Base-by-base conservation (phyloP, 2,113 vertebrate genomes). In the Dipodomys spectabilis region DNA sequence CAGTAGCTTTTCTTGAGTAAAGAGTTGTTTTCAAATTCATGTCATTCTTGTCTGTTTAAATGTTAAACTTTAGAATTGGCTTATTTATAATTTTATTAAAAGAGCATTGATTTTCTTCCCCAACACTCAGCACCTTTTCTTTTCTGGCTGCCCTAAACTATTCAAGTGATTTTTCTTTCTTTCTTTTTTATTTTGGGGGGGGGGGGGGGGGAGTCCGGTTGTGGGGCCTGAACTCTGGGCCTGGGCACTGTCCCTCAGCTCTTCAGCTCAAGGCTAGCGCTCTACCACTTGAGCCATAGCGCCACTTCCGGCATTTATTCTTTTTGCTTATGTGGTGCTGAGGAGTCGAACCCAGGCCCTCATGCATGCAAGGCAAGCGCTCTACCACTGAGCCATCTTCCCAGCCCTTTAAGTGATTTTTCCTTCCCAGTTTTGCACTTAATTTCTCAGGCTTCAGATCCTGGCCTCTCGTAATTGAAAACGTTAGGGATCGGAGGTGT, bases 11-110 rank as follows among this genome's bases (percentile, higher is more conserved):
- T 88, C 65, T 62, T 80, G 65, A 83, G 25, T 3, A 77, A 44
- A 87, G 8, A 82, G 19, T n/a, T 78, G 39, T 39, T n/a, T 67
- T 94, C 65, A 92, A 35, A 85, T 82, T 84, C 84, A 67, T 80
- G 9, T 27, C 5, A 53, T 93, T 88, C 18, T 87, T 60, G 16
- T 69, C 60, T 93, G 3, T 68, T 25, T 84, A 19, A 15, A 53
- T 0, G 78, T 57, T 18, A 32, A 82, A 10, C 12, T 93, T 30
- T 80, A 84, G 25, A 82, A 77, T 73, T 78, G 53, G 16, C 22
- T 62, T 73, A 18, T 60, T 35, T 73, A 35, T 90, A 27, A 15
- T 53, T 45, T 53, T 27, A 23, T 75, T 60, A 28, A 82, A 80
- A 75, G 49, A 44, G 35, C 28, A 80, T 12, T 32, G 6, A 28